These are phyloP conservation scores for Trachurus trachurus DNA, from an alignment of 2,797 vertebrate species.

Conservation along the genomic window DNA sequence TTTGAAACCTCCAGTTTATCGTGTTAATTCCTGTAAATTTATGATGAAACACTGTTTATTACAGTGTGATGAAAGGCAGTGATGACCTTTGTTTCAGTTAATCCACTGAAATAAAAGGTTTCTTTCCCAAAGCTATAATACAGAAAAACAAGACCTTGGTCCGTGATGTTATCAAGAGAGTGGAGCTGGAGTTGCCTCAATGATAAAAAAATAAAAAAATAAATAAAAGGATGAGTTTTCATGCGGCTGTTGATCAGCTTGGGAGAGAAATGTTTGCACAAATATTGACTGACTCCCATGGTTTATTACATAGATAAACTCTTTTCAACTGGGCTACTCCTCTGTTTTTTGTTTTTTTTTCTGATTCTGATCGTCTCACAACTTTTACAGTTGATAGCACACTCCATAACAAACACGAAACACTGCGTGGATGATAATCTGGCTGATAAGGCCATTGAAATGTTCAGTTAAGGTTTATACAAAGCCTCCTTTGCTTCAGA, in stretches of 20 bases:
- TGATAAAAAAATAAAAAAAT: constrained; percentile 41
- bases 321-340: constrained; percentile 26
- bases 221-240: constrained; percentile 39
- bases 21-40: constrained; percentile 54
- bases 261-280: constrained; percentile 37
- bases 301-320: constrained; percentile 48
- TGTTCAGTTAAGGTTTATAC: constrained; percentile 8
- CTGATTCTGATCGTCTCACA: constrained; percentile 13
- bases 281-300: constrained; percentile 52
- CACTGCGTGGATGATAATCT: constrained; percentile 3
- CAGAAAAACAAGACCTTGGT: constrained; percentile 40
- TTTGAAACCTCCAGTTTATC: constrained; percentile 54
- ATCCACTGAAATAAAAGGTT: constrained; percentile 57
- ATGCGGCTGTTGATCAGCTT: constrained; percentile 51
- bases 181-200: constrained; percentile 31
- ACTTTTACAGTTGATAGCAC: constrained; percentile 7
- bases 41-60: constrained; percentile 52
- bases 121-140: constrained; percentile 46
- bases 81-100: constrained; percentile 69
- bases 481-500: constrained; percentile 11
- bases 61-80: constrained; percentile 42
- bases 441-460: constrained; percentile 29
- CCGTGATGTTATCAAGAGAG: constrained; percentile 54
- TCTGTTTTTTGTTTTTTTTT: neutral
- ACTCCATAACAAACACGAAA: constrained; percentile 11